These are phyloP conservation scores for Drosophila villosipedis DNA, from an alignment of 2,888 invertebrate species.

Conservation along the genomic window DNA sequence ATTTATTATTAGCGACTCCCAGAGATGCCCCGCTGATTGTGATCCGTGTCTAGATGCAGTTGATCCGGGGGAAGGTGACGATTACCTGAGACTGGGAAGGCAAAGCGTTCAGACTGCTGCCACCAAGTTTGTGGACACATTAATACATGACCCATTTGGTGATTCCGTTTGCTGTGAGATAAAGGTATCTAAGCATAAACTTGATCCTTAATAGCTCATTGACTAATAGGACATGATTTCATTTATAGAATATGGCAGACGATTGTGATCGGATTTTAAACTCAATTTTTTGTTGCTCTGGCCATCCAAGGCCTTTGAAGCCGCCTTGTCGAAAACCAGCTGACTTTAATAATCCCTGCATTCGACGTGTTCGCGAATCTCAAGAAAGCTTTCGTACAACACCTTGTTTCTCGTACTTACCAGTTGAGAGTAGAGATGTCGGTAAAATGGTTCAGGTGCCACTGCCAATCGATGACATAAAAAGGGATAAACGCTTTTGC, in stretches of 20 bases:
- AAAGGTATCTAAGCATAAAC: conserved; percentile 31
- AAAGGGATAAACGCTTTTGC: conserved; percentile 63
- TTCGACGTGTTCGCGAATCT: background rate
- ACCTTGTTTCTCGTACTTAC: conserved; percentile 28
- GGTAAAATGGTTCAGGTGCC: background rate
- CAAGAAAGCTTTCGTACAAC: background rate
- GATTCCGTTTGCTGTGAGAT: conserved; percentile 62
- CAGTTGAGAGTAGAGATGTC: conserved; percentile 8
- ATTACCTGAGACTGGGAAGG: conserved; percentile 69
- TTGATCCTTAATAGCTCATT: background rate
- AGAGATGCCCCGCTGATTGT: conserved; percentile 40
- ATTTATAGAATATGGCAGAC: conserved; percentile 49
- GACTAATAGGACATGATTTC: background rate
- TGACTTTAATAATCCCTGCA: background rate
- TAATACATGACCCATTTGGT: conserved; percentile 41
- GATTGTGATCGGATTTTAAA: conserved; percentile 47
- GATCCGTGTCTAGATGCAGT: conserved; percentile 47
- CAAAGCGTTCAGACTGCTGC: conserved; percentile 64
- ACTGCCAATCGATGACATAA: conserved; percentile 13
- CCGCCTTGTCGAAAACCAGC: conserved; percentile 12
- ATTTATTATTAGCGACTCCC: conserved; percentile 71
- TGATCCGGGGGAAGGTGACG: conserved; percentile 35
- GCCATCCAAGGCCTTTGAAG: background rate
- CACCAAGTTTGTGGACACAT: conserved; percentile 47
- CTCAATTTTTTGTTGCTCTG: background rate